Evolutionary conservation across 2,888 invertebrate genomes (phyloP).

Genomic region (Agrotis ipsilon): DNA sequence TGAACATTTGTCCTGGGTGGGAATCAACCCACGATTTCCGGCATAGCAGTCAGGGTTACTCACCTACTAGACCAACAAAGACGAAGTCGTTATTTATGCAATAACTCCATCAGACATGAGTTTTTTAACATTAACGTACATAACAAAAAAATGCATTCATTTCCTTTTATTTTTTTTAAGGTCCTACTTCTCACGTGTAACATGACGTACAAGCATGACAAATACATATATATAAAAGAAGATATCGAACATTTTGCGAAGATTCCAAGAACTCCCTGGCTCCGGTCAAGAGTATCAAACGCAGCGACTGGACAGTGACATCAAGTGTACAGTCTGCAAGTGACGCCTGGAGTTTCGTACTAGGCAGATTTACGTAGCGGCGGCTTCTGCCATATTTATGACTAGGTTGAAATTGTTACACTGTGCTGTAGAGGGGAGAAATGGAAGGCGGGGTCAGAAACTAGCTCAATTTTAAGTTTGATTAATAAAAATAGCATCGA

Average conservation of each 20-base stretch:
- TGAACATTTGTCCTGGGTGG: too few species aligned
- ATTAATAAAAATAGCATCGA: too few species aligned
- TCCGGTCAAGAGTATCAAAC: slow-evolving; percentile 36
- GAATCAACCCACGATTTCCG: too few species aligned
- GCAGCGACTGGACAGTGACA: slow-evolving; percentile 22
- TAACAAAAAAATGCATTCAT: not conserved
- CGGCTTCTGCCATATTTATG: slow-evolving; percentile 40
- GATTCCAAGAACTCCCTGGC: not conserved
- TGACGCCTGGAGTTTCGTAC: slow-evolving; percentile 32
- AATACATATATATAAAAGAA: not conserved
- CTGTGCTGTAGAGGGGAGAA: too few species aligned
- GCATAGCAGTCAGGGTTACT: too few species aligned
- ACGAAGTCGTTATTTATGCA: too few species aligned
- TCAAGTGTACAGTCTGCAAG: slow-evolving; percentile 24
- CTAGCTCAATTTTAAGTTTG: too few species aligned
- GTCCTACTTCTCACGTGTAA: too few species aligned
- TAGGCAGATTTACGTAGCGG: slow-evolving; percentile 36
- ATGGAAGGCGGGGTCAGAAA: too few species aligned
- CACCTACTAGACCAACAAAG: too few species aligned
- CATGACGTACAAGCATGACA: not conserved
- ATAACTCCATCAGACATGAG: too few species aligned
- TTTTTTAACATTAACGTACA: too few species aligned
- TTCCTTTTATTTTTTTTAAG: not conserved
- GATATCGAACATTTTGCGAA: not conserved
- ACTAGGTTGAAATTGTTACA: not conserved